Evolutionary conservation across 1,140 invertebrate species (phyloP).

Genomic region (Micrasema minimum): DNA sequence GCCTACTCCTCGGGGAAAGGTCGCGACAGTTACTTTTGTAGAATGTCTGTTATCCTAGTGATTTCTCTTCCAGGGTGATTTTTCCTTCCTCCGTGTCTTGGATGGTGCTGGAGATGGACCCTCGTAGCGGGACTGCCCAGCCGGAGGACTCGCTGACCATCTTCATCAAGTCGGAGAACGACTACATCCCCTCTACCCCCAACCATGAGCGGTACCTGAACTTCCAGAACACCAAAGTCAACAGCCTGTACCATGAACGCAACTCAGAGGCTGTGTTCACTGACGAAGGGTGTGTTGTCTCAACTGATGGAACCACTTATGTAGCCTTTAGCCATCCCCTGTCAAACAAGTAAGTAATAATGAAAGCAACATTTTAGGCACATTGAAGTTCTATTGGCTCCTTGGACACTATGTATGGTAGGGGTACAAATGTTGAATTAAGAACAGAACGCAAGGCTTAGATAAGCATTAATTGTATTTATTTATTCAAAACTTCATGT

Average conservation of each 20-base stretch:
- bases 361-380: no score
- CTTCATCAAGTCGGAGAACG: conserved; percentile 70
- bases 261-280: conserved; percentile 53
- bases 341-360: conserved; percentile 60
- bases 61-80: conserved; percentile 72
- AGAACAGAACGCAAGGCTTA: no score
- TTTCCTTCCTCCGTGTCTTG: conserved; percentile 92
- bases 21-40: no score
- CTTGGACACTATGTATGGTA: no score
- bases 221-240: conserved; percentile 57
- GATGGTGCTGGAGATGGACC: conserved; percentile 93
- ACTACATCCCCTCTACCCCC: conserved; percentile 30
- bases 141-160: conserved; percentile 92
- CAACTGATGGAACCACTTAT: neutral
- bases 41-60: neutral
- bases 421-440: no score
- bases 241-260: conserved; percentile 55
- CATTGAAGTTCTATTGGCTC: no score
- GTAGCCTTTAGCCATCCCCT: conserved; percentile 59
- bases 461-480: no score
- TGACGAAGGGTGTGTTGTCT: neutral
- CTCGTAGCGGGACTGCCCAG: conserved; percentile 91
- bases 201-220: conserved; percentile 22
- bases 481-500: no score
- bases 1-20: no score